Evolutionary conservation across 2,113 vertebrate species (phyloP), one percentile per base, ranked within the genome.

Genomic region (Passer montanus): DNA sequence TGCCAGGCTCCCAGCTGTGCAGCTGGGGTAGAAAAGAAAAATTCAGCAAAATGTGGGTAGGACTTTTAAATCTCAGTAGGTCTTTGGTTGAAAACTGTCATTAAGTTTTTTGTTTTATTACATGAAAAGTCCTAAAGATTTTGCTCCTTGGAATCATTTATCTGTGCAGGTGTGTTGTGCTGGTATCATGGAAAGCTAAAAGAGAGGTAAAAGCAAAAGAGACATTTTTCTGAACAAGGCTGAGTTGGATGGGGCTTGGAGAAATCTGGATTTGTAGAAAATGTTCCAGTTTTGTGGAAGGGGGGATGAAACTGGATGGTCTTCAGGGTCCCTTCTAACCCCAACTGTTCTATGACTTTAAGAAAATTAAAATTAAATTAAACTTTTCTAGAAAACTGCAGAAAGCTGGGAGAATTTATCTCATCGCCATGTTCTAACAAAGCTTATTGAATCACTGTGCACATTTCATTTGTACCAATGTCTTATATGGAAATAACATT

Each of bases 301-400:
- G 2, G 2, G 1, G 5, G 2, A 26, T 47, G 30, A 21, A 26
- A 70, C 30, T n/a, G 13, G 15, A 3, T n/a, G 12, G 5, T 60
- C 9, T 24, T 33, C 26, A n/a, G 9, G 13, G 13, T 39, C 3
- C 14, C 30, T 68, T 68, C 17, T 2, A 53, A 31, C 11, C 7
- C 39, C 68, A 41, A 41, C 13, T 31, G 19, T 47, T 55, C 23
- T 15, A 14, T 6, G 4, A n/a, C 11, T 47, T 16, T 31, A 27
- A 22, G 21, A 55, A 83, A 83, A 68, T 5, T 4, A 52, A 63
- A 84, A 47, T 30, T 5, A 78, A 87, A 53, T 6, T 0, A 8
- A 83, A 10, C 2, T 91, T 76, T 85, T 35, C 13, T 44, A 79
- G 7, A 82, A 74, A 67, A 75, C 16, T 55, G 18, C 19, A 55